These are phyloP conservation scores for Scotopteryx bipunctaria DNA, from an alignment of 2,888 invertebrate genomes.

Conservation along the genomic window DNA sequence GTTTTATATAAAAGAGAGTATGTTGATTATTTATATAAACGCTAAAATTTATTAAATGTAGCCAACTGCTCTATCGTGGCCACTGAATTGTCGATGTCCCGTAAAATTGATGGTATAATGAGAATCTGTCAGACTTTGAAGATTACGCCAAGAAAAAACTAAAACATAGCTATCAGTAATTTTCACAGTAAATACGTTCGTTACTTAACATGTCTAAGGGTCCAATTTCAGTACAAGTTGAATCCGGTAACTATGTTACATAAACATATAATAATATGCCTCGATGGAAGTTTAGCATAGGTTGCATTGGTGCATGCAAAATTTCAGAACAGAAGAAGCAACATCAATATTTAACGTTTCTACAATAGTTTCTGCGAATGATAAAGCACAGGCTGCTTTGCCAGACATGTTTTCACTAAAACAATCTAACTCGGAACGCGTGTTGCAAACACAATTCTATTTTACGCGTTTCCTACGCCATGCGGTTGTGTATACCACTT, in stretches of 20 bases:
- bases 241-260: not conserved
- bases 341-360: slow-evolving; percentile 54
- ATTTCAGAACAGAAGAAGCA: slow-evolving; percentile 12
- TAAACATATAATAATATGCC: too few species aligned
- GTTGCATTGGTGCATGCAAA: not conserved
- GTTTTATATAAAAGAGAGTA: not conserved
- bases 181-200: not conserved
- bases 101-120: slow-evolving; percentile 34
- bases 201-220: not conserved
- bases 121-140: slow-evolving; percentile 34
- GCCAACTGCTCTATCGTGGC: slow-evolving; percentile 1
- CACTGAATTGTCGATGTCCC: slow-evolving; percentile 10
- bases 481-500: slow-evolving; percentile 9
- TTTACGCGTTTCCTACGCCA: slow-evolving; percentile 44
- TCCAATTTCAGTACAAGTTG: not conserved
- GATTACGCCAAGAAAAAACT: slow-evolving; percentile 19
- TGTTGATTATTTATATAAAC: slow-evolving; percentile 1
- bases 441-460: slow-evolving; percentile 45
- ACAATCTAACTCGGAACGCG: slow-evolving; percentile 47
- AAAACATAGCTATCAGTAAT: not conserved
- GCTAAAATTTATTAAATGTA: not conserved
- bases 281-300: too few species aligned
- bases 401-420: slow-evolving; percentile 59
- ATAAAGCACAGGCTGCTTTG: slow-evolving; percentile 63
- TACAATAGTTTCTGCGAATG: slow-evolving; percentile 56